Base-by-base conservation (phyloP, 2,888 invertebrate genomes). In the Limulus polyphemus region DNA sequence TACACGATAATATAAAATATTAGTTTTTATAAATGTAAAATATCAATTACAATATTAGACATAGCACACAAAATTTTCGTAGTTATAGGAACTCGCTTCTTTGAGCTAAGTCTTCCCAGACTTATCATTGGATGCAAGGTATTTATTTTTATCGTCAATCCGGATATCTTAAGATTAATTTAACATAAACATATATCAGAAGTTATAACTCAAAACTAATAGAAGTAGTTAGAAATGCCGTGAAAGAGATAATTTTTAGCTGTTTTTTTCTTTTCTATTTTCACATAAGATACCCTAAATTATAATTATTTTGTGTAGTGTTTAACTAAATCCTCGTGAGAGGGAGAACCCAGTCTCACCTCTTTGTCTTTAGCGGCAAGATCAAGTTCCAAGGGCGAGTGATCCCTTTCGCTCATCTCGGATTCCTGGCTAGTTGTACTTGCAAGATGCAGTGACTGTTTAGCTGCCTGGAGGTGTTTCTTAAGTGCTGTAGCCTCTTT, bases 351-450 rank as follows among this genome's bases (percentile, higher is more conserved):
- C 7, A 50, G 13, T n/a, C 9, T 13, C 78, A 94, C 95, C 89
- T 95, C 93, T 86, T 92, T 94, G 77, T 95, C 95, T 81, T 95
- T 97, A 79, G 92, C 87, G 76, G 89, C 89, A 71, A 95, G 83
- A 79, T 95, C 92, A 72, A 84, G 85, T 79, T 93, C 90, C 75
- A 89, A 79, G 73, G 76, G 75, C 59, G 78, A 76, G 58, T 77
- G 72, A 74, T 75, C 76, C 70, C 76, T 75, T 74, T 76, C 77
- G 73, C 75, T 75, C 62, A 78, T 75, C 63, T 77, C 75, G 69
- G 76, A 76, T 67, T 78, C 78, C 75, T 77, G 75, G 70, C 76
- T 76, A 51, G 75, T 74, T 47, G 74, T 74, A 65, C 74, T 74
- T 60, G 72, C 73, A 69, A 79, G 75, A 72, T 77, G 76, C 72